A percentile compares a stretch with the other conserved stretches of the same genome.
Evolutionary conservation across 2,797 vertebrate species (phyloP).

Genomic region (Lepus townsendii): DNA sequence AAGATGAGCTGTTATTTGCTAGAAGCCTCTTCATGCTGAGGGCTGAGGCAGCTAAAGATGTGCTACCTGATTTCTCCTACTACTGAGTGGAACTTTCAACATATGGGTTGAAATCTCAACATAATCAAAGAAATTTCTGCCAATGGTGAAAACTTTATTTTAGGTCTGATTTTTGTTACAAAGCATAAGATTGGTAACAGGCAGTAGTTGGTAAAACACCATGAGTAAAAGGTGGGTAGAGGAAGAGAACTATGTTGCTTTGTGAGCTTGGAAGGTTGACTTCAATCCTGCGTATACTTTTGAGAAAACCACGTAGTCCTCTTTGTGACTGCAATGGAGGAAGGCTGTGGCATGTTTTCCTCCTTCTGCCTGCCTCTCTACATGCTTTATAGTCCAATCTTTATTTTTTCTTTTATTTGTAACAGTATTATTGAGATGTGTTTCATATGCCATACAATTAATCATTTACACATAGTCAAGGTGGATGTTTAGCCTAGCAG

Average conservation of each 20-base stretch:
- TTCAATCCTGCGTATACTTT: background rate
- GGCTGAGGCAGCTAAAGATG: background rate
- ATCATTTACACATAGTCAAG: background rate
- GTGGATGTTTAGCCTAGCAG: no score
- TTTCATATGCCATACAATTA: background rate
- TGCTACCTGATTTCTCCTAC: background rate
- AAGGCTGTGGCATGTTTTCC: background rate
- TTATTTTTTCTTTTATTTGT: background rate
- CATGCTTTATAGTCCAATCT: background rate
- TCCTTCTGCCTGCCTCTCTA: background rate
- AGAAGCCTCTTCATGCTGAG: background rate
- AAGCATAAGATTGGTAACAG: background rate
- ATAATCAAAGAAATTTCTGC: background rate
- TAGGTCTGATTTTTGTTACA: background rate
- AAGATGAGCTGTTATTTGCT: background rate
- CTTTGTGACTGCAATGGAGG: background rate
- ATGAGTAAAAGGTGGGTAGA: background rate
- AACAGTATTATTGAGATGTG: background rate
- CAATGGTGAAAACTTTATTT: background rate
- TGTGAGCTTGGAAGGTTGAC: background rate
- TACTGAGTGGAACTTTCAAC: background rate
- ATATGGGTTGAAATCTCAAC: no score
- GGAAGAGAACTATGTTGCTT: background rate
- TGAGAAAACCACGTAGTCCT: background rate
- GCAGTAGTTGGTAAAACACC: background rate